A percentile compares a stretch with the other conserved stretches of the same genome.
Evolutionary conservation across 1,140 invertebrate genomes (phyloP).

Genomic region (Melipona quadrifasciata): DNA sequence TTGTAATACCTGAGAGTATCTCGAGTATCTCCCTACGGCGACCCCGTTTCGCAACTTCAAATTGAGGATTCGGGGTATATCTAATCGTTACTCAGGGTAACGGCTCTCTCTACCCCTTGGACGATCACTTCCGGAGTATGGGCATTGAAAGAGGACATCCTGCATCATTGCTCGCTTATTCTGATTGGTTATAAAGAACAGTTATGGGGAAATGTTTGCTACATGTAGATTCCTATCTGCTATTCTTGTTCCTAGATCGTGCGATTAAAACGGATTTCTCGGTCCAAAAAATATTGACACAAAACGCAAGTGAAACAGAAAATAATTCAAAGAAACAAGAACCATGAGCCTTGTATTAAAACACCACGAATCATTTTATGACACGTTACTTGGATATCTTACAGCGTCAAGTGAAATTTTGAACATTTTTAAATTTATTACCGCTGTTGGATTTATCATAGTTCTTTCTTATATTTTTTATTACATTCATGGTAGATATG

Average conservation of each 20-base stretch:
- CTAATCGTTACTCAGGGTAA: conserved; percentile 62
- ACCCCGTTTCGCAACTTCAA: conserved; percentile 61
- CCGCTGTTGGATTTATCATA: neutral
- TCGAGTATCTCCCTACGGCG: conserved; percentile 48
- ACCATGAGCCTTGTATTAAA: conserved; percentile 19
- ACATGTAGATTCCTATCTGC: conserved; percentile 23
- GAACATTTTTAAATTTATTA: conserved; percentile 6
- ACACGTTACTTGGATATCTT: neutral
- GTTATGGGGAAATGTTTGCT: conserved; percentile 27
- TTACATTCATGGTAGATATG: conserved; percentile 3
- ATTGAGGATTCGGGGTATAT: conserved; percentile 61
- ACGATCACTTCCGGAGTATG: conserved; percentile 48
- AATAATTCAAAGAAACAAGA: neutral
- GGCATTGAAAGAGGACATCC: conserved; percentile 50
- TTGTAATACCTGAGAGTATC: conserved; percentile 13
- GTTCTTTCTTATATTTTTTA: conserved; percentile 12
- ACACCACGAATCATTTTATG: neutral
- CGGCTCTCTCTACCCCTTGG: conserved; percentile 36
- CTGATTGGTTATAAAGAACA: conserved; percentile 39
- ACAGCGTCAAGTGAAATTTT: neutral
- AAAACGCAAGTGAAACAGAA: neutral
- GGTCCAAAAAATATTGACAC: neutral
- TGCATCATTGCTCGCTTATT: conserved; percentile 35
- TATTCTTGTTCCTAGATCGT: conserved; percentile 13
- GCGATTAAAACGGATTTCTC: neutral